phyloP scores from a whole-genome alignment of 2,113 vertebrate genomes.

The Ginglymostoma cirratum region DNA sequence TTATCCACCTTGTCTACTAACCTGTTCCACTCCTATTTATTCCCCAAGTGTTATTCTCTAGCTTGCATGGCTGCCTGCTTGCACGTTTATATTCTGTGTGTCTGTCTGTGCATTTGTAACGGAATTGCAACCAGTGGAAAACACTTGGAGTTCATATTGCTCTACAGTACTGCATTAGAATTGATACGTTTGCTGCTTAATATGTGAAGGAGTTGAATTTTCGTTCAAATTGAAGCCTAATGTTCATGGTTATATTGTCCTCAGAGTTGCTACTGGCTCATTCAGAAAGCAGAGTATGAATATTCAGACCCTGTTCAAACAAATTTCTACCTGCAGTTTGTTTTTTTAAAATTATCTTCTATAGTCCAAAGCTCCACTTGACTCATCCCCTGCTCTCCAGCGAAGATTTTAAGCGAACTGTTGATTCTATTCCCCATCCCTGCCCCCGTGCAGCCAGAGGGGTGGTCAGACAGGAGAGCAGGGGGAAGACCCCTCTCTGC shows the following conservation, averaged over 20 bases:
- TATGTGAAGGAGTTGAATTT: background rate
- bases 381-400: background rate
- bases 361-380: background rate
- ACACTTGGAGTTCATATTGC: background rate
- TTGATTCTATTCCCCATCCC: background rate
- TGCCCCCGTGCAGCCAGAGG: background rate
- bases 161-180: background rate
- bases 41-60: background rate
- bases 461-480: background rate
- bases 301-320: background rate
- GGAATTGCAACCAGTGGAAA: background rate
- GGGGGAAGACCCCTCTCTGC: too few relatives aligned
- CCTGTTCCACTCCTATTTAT: background rate
- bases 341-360: background rate
- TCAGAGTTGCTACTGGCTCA: background rate
- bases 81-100: background rate
- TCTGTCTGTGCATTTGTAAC: background rate
- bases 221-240: too few relatives aligned
- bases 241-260: background rate
- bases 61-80: conserved; percentile 30
- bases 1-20: conserved; percentile 16
- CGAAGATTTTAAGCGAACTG: background rate
- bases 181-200: background rate
- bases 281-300: background rate
- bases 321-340: background rate